Base-by-base conservation (phyloP, 1,140 invertebrate species). In the Pseudoatta argentina region DNA sequence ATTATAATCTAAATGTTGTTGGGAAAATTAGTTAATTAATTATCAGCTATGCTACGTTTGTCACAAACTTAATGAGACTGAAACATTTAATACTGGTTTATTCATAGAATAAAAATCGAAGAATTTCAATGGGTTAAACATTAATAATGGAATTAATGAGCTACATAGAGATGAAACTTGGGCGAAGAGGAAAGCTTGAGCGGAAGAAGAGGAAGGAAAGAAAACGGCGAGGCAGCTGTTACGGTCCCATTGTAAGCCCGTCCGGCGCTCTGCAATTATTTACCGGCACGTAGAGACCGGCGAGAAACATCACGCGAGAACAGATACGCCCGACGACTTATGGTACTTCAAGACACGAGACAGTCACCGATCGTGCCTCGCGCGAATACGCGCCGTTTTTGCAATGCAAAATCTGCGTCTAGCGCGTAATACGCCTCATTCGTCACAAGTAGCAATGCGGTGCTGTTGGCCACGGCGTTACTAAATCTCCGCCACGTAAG, bases 241-340 rank as follows among this genome's bases (percentile, higher is more conserved):
- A 83, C 63, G 79, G 61, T 64, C 83, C 90, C 82, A 91, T 92
- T 91, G 88, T 92, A 63, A 89, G 86, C 77, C 83, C 87, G 83
- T 72, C 85, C 59, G 86, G 81, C 85, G 86, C 89, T 86, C 72
- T 53, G 78, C 75, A 87, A 91, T 91, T 91, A 88, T 88, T 85
- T 79, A 81, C 83, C 79, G 48, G 73, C 79, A 83, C 79, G 39
- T 55, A 61, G 66, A 48, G 57, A 76, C 30, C n/a, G 55, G 55
- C 48, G 30, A 77, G 89, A 69, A 76, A 77, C 66, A 77, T 69
- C 53, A 57, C 69, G 86, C 75, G 86, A 76, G 69, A 78, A 79
- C 59, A 73, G 81, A 72, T 71, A 86, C 63, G 48, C 63, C 48
- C 67, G 61, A 76, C 83, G 86, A 85, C 86, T 85, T 85, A 86